phyloP scores from a whole-genome alignment of 2,888 invertebrate genomes.

The Drosophila kambysellisi region DNA sequence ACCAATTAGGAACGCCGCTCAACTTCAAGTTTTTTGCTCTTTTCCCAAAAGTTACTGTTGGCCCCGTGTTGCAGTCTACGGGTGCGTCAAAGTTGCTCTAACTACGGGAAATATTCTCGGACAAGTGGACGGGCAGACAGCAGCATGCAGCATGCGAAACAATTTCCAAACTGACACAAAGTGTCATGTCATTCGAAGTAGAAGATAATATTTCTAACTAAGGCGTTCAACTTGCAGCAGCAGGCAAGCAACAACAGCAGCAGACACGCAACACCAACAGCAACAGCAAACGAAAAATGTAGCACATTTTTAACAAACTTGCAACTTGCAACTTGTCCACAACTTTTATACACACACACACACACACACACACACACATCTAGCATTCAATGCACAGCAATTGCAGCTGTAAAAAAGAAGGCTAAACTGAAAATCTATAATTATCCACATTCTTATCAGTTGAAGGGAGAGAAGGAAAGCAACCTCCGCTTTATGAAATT shows the following conservation, averaged over 20 bases:
- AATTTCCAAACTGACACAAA: constrained; percentile 74
- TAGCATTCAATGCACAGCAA: constrained; percentile 18
- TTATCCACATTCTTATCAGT: constrained; percentile 52
- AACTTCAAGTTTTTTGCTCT: constrained; percentile 38
- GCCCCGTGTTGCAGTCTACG: constrained; percentile 3
- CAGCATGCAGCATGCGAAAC: constrained; percentile 59
- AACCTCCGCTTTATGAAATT: neutral
- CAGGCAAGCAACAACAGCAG: constrained; percentile 22
- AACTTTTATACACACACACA: constrained; percentile 41
- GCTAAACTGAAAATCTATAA: constrained; percentile 38
- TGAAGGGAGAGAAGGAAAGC: neutral
- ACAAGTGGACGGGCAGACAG: neutral
- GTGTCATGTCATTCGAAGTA: constrained; percentile 79
- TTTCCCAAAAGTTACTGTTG: constrained; percentile 17
- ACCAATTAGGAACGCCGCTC: constrained; percentile 65
- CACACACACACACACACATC: constrained; percentile 18
- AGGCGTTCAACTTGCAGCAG: constrained; percentile 34
- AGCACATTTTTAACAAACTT: constrained; percentile 49
- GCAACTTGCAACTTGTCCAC: constrained; percentile 46
- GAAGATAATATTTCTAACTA: constrained; percentile 70
- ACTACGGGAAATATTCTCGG: constrained; percentile 49
- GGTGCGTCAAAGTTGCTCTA: constrained; percentile 40
- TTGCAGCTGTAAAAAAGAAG: constrained; percentile 9
- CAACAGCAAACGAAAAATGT: constrained; percentile 26
- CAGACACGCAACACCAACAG: constrained; percentile 22